Base-by-base conservation (phyloP, 2,888 invertebrate genomes). In the Ochropacha duplaris region DNA sequence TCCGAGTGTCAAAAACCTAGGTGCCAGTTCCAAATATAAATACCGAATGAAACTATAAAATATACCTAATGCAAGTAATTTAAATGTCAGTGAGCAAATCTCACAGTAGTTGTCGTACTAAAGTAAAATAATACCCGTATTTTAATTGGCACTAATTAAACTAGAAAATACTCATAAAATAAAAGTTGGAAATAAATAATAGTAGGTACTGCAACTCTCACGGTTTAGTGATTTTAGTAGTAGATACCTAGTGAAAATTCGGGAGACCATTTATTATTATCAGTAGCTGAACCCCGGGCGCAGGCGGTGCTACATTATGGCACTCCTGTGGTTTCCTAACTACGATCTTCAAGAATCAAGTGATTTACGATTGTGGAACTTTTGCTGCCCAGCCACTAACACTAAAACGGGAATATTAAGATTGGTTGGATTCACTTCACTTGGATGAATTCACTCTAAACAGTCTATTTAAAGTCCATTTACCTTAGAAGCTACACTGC, bases 311-410 rank as follows among this genome's bases (percentile, higher is more conserved):
- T 74, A 73, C 77, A 66, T 81, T 78, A 86, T 78, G 76, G 76
- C 79, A 74, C 84, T 81, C 83, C 71, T 74, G 84, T 80, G 86
- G 81, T 67, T 83, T 76, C 75, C 71, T 79, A 82, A 81, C 81
- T 81, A 76, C 81, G 68, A 77, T 78, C 75, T 81, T 74, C 68
- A 74, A 76, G 76, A 82, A 76, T 73, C 70, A 58, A 63, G 76
- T 83, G 84, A 86, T 86, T 84, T 84, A 85, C 74, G 66, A 66
- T 56, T 57, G 57, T 61, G 61, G 56, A 78, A 82, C 74, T 81
- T 84, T 81, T 74, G 66, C 71, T 73, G 68, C 62, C 68, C 66
- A 65, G 57, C 57, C 65, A 69, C n/a, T n/a, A n/a, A n/a, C 74
- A 72, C 72, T 74, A 74, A 75, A 77, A 72, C 68, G 61, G 70